Base-by-base conservation (phyloP, 2,888 invertebrate genomes). In the Melieria omissa region DNA sequence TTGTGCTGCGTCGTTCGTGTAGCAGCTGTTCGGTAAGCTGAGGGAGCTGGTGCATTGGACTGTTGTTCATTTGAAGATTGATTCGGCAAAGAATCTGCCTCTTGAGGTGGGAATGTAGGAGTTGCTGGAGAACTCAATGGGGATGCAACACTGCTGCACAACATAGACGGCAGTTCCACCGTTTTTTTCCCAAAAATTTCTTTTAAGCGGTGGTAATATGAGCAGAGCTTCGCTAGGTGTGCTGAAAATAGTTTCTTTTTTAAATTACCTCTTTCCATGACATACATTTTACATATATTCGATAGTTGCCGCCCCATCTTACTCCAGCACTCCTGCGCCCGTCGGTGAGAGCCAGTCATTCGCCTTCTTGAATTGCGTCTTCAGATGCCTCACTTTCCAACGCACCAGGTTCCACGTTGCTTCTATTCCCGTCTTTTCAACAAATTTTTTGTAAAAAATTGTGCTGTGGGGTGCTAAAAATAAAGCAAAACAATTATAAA, bases 261-360 rank as follows among this genome's bases (percentile, higher is more conserved):
- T n/a, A n/a, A n/a, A n/a, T n/a, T 29, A 60, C 7, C 16, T 8
- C 7, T 61, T 42, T 5, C 5, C n/a, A 4, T 44, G 45, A 9
- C 14, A 7, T 45, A 6, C 41, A 41, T 42, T 44, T 44, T 45
- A 41, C 61, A 5, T 42, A 61, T n/a, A 12, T 61, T 42, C 61
- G 5, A 61, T 61, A 6, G 44, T 61, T 14, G 8, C 41, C 4
- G 41, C 49, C 47, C 49, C 12, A 14, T 8, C 12, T 7, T 65
- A 4, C 3, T 65, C 42, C 41, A 65, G n/a, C 45, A 54, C 52
- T 14, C 55, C 65, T 44, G 55, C 45, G 44, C 55, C 44, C 29
- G 55, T 65, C 42, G 54, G 42, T 8, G 54, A 4, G n/a, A 65
- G 55, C 54, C 54, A 65, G 16, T 55, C 65, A 12, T 65, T 65